Evolutionary conservation across 2,888 invertebrate genomes (phyloP).

Genomic region (Myopa testacea): DNA sequence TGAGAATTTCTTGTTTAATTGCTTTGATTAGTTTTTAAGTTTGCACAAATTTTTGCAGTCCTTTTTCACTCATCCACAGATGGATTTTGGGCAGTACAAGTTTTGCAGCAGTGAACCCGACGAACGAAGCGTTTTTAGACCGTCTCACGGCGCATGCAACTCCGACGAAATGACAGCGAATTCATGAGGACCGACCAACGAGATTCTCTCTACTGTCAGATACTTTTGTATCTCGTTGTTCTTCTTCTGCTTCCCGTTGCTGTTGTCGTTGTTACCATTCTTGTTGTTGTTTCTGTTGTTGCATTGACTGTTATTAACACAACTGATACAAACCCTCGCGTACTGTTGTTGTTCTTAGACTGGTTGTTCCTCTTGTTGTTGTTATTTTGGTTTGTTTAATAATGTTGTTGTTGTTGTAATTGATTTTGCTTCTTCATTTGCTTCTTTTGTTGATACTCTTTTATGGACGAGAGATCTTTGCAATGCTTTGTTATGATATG

Average conservation of each 20-base stretch:
- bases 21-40: background rate
- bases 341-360: background rate
- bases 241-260: constrained; percentile 9
- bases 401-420: background rate
- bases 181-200: constrained; percentile 22
- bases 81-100: constrained; percentile 34
- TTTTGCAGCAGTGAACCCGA: constrained; percentile 27
- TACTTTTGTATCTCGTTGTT: constrained; percentile 2
- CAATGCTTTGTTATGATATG: background rate
- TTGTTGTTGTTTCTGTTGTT: constrained; percentile 16
- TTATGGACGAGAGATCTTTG: background rate
- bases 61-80: constrained; percentile 26
- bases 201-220: constrained; percentile 35
- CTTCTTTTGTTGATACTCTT: background rate
- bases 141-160: constrained; percentile 17
- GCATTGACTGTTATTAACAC: constrained; percentile 7
- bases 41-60: background rate
- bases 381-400: background rate
- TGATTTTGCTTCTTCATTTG: background rate
- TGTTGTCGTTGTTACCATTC: constrained; percentile 13
- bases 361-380: background rate
- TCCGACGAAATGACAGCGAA: constrained; percentile 35
- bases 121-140: constrained; percentile 29
- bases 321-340: background rate
- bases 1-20: no score